phyloP scores from a whole-genome alignment of 2,113 vertebrate genomes.

The Lasiurus cinereus region DNA sequence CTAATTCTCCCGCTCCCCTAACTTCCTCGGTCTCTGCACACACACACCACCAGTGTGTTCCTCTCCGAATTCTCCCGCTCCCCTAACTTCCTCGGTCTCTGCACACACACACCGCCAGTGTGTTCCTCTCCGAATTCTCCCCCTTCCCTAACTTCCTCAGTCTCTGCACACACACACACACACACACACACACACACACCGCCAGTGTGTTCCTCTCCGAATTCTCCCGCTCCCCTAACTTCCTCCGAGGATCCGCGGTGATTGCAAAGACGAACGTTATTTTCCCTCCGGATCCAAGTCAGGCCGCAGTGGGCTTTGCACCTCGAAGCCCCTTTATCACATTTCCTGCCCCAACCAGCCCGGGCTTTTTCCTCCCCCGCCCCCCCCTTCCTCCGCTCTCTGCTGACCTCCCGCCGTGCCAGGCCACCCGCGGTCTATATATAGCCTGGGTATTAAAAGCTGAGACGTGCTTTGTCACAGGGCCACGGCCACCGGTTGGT shows the following conservation, averaged over 20 bases:
- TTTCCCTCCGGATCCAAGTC: background rate
- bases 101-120: background rate
- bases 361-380: background rate
- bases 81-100: too few species aligned
- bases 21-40: too few species aligned
- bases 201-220: rapidly evolving
- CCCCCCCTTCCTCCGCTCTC: background rate
- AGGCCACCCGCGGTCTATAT: background rate
- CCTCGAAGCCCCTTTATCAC: background rate
- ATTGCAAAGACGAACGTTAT: rapidly evolving
- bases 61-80: too few species aligned
- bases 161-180: too few species aligned
- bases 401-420: background rate
- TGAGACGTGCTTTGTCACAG: background rate
- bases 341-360: background rate
- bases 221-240: too few species aligned
- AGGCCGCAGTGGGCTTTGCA: rapidly evolving
- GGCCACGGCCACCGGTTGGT: background rate
- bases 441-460: background rate
- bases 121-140: too few species aligned
- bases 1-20: too few species aligned
- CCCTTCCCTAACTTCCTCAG: too few species aligned
- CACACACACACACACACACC: too few species aligned
- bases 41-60: rapidly evolving
- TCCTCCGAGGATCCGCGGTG: background rate